phyloP scores from a whole-genome alignment of 2,888 invertebrate species.

The Charanyca ferruginea region DNA sequence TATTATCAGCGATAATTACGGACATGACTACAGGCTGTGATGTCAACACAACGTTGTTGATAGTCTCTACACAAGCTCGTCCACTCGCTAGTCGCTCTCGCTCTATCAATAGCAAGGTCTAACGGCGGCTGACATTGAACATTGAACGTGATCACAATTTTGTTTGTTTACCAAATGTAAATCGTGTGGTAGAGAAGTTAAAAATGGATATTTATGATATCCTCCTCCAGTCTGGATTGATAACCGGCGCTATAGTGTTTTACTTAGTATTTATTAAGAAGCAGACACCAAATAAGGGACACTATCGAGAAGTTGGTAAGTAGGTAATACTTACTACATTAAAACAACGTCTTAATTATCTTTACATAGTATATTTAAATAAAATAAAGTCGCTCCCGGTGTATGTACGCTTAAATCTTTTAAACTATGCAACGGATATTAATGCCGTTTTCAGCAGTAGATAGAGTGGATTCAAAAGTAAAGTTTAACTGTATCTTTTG shows the following conservation, averaged over 20 bases:
- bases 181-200: conserved; percentile 22
- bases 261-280: conserved; percentile 81
- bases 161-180: conserved; percentile 41
- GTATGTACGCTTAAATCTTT: no score
- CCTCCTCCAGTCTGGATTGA: conserved; percentile 78
- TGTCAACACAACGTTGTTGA: conserved; percentile 9
- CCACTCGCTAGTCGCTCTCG: not conserved
- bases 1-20: conserved; percentile 29
- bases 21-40: not conserved
- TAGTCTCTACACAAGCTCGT: conserved; percentile 19
- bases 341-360: no score
- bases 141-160: not conserved
- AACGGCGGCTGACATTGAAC: conserved; percentile 47
- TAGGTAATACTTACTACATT: no score
- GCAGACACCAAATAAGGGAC: conserved; percentile 66
- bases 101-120: conserved; percentile 32
- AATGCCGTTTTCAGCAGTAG: no score
- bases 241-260: conserved; percentile 77
- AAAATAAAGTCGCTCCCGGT: no score
- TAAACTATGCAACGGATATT: no score
- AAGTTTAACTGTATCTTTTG: no score
- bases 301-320: conserved; percentile 80
- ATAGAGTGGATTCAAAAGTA: no score
- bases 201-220: conserved; percentile 82
- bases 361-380: no score